phyloP scores from a whole-genome alignment of 2,113 vertebrate genomes.

The Plestiodon gilberti region DNA sequence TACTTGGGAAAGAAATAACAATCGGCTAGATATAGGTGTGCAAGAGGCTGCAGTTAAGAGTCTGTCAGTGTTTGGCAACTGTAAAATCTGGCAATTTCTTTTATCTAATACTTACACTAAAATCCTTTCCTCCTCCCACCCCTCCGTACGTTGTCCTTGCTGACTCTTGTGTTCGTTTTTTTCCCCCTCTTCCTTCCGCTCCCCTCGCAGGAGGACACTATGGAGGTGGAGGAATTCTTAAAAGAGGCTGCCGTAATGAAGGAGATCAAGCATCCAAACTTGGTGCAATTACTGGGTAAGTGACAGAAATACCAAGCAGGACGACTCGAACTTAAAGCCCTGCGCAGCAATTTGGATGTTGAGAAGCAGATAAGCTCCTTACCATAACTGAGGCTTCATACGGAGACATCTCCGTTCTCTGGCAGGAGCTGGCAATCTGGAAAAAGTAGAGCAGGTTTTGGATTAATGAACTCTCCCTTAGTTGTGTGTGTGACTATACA shows the following conservation, averaged over 20 bases:
- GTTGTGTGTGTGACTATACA: slow-evolving; percentile 46
- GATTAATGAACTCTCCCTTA: slow-evolving; percentile 46
- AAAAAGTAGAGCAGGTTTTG: slow-evolving; percentile 30
- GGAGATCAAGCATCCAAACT: slow-evolving; percentile 97
- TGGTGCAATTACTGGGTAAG: slow-evolving; percentile 95
- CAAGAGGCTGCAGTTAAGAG: background rate
- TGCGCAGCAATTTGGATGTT: slow-evolving; percentile 41
- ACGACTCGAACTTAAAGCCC: slow-evolving; percentile 42
- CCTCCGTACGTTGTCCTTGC: slow-evolving; percentile 1
- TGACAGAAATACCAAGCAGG: slow-evolving; percentile 45
- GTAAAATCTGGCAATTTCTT: slow-evolving; percentile 26
- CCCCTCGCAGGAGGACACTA: slow-evolving; percentile 92
- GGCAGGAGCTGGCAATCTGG: slow-evolving; percentile 42
- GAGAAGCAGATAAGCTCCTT: slow-evolving; percentile 54
- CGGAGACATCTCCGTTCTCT: slow-evolving; percentile 50
- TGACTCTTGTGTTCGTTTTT: background rate
- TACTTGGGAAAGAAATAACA: background rate
- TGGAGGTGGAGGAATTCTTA: slow-evolving; percentile 99
- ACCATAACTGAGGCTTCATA: slow-evolving; percentile 39
- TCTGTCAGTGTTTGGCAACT: background rate
- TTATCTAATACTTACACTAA: background rate
- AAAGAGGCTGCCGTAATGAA: slow-evolving; percentile 99
- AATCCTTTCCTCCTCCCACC: slow-evolving; percentile 7
- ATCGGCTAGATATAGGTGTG: background rate
- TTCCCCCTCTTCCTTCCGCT: background rate